Percentiles rank a stretch among this genome's conserved stretches.
Evolutionary conservation across 2,113 vertebrate genomes (phyloP).

Genomic region (Oryctolagus cuniculus): mOryCun1.1 NC_091432.1:18190001-18190500

Average conservation of each 20-base stretch:
- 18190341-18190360: neutral
- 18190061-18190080: neutral
- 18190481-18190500: neutral
- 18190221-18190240: constrained; percentile 92
- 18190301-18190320: constrained; percentile 95
- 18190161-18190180: constrained; percentile 85
- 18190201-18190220: neutral
- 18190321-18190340: constrained; percentile 23
- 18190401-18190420: neutral
- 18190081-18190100: neutral
- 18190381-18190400: neutral
- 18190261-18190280: constrained; percentile 85
- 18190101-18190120: neutral
- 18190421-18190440: constrained; percentile 17
- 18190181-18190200: neutral
- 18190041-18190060: constrained; percentile 85
- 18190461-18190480: neutral
- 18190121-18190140: neutral
- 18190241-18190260: constrained; percentile 91
- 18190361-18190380: constrained; percentile 1
- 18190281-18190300: constrained; percentile 95
- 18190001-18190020: constrained; percentile 98
- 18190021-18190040: constrained; percentile 96
- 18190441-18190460: constrained; percentile 30
- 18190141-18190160: constrained; percentile 95